Evolutionary conservation across 2,113 vertebrate species (phyloP), one percentile per base, ranked within the genome.

Genomic region (Microcebus lehilahytsara): DNA sequence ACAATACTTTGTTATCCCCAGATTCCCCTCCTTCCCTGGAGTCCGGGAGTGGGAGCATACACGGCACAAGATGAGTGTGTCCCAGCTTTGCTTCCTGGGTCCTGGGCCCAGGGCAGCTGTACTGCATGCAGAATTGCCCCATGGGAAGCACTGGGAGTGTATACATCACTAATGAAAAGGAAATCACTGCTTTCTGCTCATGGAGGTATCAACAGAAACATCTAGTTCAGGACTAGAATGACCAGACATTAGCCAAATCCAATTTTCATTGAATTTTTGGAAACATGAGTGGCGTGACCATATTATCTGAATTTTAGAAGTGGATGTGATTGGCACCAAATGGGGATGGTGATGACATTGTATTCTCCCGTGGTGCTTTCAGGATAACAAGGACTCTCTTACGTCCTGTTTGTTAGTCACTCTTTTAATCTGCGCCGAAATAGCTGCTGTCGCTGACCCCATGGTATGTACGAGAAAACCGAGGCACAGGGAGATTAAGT

Each of bases 141-240:
- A 11, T 49, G 22, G 30, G n/a, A 37, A 10, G 9, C 3, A 40
- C 22, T n/a, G 3, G 11, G 2, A 10, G 7, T 40, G 10, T 25
- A 17, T 32, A n/a, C 80, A 78, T 81, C 49, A 12, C 53, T 80
- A 14, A 42, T 86, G 87, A 49, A 85, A 87, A 53, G 64, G 22
- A 91, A 75, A 42, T 30, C 13, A 13, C 25, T 64, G 37, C 40
- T 75, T 87, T 92, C 53, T 53, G n/a, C 23, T 83, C 69, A 30
- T 2, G 56, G 66, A 13, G 32, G 22, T 51, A 42, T 42, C 42
- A 42, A 42, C 5, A 42, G 6, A 42, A 79, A 13, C 40, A 22
- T 37, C 49, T 14, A 75, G 8, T 42, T 75, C 22, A 10, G 37
- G 42, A 23, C 46, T 51, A 56, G 46, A 72, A 64, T 34, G 34